Conservation (phyloP, 2,113 vertebrate genomes). For the Pandion haliaetus region DNA sequence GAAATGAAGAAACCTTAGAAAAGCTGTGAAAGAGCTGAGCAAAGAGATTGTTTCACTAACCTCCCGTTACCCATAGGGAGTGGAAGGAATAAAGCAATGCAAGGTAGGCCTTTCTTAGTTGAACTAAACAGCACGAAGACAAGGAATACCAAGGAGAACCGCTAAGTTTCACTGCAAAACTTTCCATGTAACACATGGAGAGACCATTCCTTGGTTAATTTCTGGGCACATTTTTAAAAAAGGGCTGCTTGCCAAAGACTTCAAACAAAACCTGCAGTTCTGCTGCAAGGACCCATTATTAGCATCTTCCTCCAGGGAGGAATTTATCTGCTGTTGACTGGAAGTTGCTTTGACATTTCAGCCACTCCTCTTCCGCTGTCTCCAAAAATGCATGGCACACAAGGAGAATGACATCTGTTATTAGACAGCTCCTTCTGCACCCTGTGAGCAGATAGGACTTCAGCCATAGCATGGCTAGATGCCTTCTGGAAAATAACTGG, state of each 20-base stretch:
- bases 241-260: neutral
- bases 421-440: neutral
- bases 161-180: neutral
- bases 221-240: neutral
- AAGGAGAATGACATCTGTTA: neutral
- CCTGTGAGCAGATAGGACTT: neutral
- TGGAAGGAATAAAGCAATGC: neutral
- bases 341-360: slow-evolving; percentile 14
- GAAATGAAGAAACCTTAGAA: neutral
- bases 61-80: neutral
- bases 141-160: neutral
- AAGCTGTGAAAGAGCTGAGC: neutral
- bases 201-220: neutral
- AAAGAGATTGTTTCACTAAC: neutral
- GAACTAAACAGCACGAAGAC: neutral
- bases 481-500: neutral
- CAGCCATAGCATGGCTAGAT: neutral
- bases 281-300: neutral
- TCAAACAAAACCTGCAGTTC: neutral
- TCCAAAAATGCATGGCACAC: neutral
- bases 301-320: neutral
- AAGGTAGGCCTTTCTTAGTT: neutral
- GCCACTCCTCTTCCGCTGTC: neutral
- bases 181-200: neutral
- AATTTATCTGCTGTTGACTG: slow-evolving; percentile 4